phyloP scores from a whole-genome alignment of 2,113 vertebrate genomes.

The Illadopsis cleaveri region DNA sequence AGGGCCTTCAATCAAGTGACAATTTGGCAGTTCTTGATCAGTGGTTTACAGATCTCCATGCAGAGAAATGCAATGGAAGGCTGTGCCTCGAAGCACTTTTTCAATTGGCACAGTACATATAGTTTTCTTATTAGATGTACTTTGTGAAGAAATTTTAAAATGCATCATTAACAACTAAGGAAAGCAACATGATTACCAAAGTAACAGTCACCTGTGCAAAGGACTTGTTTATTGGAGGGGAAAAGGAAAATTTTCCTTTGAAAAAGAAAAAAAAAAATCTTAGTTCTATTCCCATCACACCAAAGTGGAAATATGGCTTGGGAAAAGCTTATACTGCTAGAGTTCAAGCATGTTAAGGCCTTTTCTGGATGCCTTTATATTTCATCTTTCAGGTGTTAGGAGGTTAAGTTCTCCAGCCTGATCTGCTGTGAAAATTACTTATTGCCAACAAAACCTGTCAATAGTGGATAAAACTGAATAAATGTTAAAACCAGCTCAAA shows the following conservation, averaged over 20 bases:
- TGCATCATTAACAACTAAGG: not conserved
- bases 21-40: not conserved
- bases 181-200: not conserved
- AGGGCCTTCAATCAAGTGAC: not conserved
- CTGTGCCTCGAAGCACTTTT: not conserved
- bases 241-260: not conserved
- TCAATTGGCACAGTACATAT: not conserved
- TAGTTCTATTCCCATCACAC: not conserved
- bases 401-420: not conserved
- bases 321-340: not conserved
- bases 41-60: accelerated
- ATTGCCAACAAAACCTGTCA: not conserved
- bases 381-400: not conserved
- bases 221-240: not conserved
- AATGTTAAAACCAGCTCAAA: not conserved
- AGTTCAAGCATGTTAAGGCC: not conserved
- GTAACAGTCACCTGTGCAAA: not conserved
- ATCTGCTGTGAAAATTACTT: not conserved
- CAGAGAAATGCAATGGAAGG: not conserved
- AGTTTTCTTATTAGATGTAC: not conserved
- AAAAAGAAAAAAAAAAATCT: not conserved
- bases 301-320: not conserved
- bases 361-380: not conserved
- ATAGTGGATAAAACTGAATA: not conserved
- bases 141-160: not conserved